Conservation (phyloP, 2,888 invertebrate genomes). For the Agonopterix alstromeriana region DNA sequence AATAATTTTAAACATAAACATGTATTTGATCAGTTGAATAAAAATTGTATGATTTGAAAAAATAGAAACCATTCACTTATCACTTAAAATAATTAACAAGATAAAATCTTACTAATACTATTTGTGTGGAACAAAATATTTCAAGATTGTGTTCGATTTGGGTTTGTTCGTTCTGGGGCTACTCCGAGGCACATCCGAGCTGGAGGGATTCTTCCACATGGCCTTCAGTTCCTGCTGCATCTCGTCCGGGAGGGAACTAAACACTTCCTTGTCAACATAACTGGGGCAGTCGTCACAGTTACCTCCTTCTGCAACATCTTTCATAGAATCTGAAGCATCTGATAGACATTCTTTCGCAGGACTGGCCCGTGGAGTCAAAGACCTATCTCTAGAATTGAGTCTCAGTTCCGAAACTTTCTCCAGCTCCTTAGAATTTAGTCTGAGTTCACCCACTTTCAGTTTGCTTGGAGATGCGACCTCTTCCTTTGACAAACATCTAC, state of each 20-base stretch:
- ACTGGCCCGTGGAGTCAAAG: constrained; percentile 63
- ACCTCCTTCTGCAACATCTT: constrained; percentile 50
- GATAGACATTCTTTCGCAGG: constrained; percentile 63
- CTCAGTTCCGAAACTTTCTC: constrained; percentile 72
- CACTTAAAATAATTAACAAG: constrained; percentile 70
- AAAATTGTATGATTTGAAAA: constrained; percentile 76
- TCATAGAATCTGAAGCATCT: constrained; percentile 59
- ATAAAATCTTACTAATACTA: constrained; percentile 75
- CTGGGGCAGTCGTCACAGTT: constrained; percentile 78
- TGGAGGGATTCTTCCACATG: constrained; percentile 78
- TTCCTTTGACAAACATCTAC: constrained; percentile 62
- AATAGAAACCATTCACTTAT: constrained; percentile 77
- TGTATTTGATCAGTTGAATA: constrained; percentile 75
- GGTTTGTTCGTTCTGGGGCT: constrained; percentile 73
- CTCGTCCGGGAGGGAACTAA: constrained; percentile 82
- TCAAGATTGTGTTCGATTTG: constrained; percentile 79
- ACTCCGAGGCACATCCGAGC: constrained; percentile 55
- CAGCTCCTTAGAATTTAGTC: constrained; percentile 79
- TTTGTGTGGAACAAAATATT: constrained; percentile 82
- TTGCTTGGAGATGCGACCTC: constrained; percentile 82
- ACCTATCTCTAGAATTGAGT: constrained; percentile 61
- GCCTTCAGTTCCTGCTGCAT: constrained; percentile 84
- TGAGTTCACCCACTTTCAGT: constrained; percentile 80
- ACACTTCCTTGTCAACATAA: constrained; percentile 81
- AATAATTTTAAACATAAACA: constrained; percentile 67